Conservation (phyloP, 2,113 vertebrate species). For the Odontesthes bonariensis region DNA sequence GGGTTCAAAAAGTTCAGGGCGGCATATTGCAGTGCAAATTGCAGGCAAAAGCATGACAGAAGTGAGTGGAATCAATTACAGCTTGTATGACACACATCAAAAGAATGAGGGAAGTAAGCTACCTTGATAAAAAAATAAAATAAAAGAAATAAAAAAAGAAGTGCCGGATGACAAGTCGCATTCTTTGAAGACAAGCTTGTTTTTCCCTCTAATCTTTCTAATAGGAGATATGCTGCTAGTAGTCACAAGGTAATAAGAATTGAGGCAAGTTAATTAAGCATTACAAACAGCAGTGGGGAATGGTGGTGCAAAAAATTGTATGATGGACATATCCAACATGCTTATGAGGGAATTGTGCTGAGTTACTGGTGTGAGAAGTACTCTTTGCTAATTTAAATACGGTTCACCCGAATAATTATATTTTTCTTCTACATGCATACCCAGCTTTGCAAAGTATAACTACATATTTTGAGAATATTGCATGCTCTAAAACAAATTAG, state of each 20-base stretch:
- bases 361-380: slow-evolving; percentile 31
- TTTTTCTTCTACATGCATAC: slow-evolving; percentile 16
- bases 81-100: slow-evolving; percentile 76
- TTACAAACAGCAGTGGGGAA: slow-evolving; percentile 29
- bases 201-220: slow-evolving; percentile 47
- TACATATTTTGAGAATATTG: background rate
- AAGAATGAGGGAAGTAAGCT: slow-evolving; percentile 69
- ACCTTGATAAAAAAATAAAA: slow-evolving; percentile 72
- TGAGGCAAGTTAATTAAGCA: slow-evolving; percentile 65
- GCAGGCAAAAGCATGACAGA: slow-evolving; percentile 75
- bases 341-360: slow-evolving; percentile 14
- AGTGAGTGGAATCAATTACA: slow-evolving; percentile 80
- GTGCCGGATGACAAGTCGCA: slow-evolving; percentile 58
- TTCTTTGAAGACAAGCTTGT: slow-evolving; percentile 70
- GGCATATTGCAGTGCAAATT: slow-evolving; percentile 76
- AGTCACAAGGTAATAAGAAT: slow-evolving; percentile 39
- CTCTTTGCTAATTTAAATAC: slow-evolving; percentile 27
- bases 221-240: slow-evolving; percentile 40
- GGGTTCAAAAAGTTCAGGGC: slow-evolving; percentile 72
- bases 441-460: background rate
- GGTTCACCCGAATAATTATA: slow-evolving; percentile 33
- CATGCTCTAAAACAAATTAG: slow-evolving; percentile 2
- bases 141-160: slow-evolving; percentile 61
- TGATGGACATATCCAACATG: slow-evolving; percentile 19
- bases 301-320: slow-evolving; percentile 19